These are phyloP conservation scores for Thalassarche chlororhynchos DNA, from an alignment of 2,113 vertebrate species.

Conservation along the genomic window DNA sequence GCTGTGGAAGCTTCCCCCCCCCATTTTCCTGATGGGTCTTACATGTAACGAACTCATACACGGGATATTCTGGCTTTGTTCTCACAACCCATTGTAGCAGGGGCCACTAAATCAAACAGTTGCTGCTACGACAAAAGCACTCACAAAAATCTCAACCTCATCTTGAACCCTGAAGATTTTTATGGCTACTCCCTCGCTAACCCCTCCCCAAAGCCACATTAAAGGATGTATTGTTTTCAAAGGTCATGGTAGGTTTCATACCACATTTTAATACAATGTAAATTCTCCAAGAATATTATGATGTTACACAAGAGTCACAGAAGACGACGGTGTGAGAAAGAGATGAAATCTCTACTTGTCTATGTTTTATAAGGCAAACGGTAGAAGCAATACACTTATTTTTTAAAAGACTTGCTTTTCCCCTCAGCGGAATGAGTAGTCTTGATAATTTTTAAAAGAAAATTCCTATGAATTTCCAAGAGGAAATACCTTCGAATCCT, in stretches of 20 bases:
- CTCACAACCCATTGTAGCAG: slow-evolving; percentile 67
- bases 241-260: slow-evolving; percentile 90
- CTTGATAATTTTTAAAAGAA: neutral
- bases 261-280: slow-evolving; percentile 83
- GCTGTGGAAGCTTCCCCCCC: neutral
- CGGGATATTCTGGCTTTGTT: slow-evolving; percentile 72
- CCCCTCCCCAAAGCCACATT: slow-evolving; percentile 80
- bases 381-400: neutral
- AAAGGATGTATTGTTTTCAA: slow-evolving; percentile 91
- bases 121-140: slow-evolving; percentile 78
- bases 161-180: slow-evolving; percentile 88
- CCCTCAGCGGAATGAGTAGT: neutral
- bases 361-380: neutral
- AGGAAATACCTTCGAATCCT: neutral
- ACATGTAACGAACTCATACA: slow-evolving; percentile 32
- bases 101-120: slow-evolving; percentile 80
- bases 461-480: neutral
- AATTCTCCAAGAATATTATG: slow-evolving; percentile 73
- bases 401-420: neutral
- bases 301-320: slow-evolving; percentile 35
- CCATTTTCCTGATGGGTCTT: neutral
- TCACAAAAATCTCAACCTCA: slow-evolving; percentile 80
- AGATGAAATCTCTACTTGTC: neutral
- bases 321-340: neutral
- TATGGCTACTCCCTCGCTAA: slow-evolving; percentile 74